Conservation (phyloP, 2,888 invertebrate genomes). For the Catocala sponsa region DNA sequence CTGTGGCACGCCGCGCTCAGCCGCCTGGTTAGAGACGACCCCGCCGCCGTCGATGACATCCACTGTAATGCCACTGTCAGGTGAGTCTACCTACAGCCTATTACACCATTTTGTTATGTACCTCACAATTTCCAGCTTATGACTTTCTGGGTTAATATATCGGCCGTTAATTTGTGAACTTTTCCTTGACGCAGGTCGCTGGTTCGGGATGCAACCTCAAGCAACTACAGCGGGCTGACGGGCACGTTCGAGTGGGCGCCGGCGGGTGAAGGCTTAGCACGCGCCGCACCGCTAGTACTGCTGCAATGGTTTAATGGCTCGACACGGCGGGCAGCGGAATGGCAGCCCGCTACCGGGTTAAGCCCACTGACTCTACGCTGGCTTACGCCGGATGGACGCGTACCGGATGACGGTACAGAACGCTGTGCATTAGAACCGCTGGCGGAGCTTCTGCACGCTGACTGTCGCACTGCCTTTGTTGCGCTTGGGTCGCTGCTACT, state of each 20-base stretch:
- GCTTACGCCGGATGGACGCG: conserved; percentile 88
- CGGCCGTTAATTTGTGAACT: too few relatives aligned
- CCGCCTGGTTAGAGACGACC: conserved; percentile 53
- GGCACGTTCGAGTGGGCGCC: conserved; percentile 69
- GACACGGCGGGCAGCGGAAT: conserved; percentile 90
- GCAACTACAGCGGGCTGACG: conserved; percentile 66
- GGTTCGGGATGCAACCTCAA: conserved; percentile 56
- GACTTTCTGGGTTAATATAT: too few relatives aligned
- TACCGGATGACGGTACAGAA: conserved; percentile 91
- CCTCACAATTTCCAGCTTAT: too few relatives aligned
- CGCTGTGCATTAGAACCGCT: conserved; percentile 91
- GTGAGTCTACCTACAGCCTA: conserved; percentile 40
- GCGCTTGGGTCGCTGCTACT: conserved; percentile 60
- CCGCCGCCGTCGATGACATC: conserved; percentile 67
- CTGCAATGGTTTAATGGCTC: conserved; percentile 89
- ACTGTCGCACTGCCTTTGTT: conserved; percentile 92
- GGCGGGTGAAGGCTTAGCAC: conserved; percentile 28
- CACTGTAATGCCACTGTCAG: conserved; percentile 61
- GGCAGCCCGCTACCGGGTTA: conserved; percentile 92
- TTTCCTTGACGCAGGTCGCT: conserved; percentile 53
- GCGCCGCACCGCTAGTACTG: conserved; percentile 60
- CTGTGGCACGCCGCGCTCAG: conserved; percentile 70
- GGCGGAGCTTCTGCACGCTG: conserved; percentile 90
- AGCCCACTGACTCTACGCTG: conserved; percentile 90
- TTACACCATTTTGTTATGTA: background rate